phyloP scores from a whole-genome alignment of 2,113 vertebrate genomes.

The Saccopteryx leptura region DNA sequence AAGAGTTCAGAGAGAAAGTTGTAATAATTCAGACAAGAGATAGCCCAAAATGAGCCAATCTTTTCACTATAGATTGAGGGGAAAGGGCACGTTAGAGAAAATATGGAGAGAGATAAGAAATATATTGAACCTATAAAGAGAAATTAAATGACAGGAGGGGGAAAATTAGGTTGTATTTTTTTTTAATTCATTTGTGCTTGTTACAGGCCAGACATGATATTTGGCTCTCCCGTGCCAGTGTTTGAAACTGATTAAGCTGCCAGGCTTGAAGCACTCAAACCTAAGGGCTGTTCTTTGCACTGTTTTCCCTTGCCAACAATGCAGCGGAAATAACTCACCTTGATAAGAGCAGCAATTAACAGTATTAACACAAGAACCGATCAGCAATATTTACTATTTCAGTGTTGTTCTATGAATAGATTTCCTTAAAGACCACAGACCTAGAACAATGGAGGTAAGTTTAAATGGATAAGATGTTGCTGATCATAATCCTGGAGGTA shows the following conservation, averaged over 20 bases:
- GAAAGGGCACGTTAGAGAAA: not conserved
- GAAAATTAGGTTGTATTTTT: not conserved
- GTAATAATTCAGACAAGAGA: not conserved
- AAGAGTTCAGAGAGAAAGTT: conserved; percentile 23
- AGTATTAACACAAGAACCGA: not conserved
- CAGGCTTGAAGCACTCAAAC: not conserved
- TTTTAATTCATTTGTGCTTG: conserved; percentile 33
- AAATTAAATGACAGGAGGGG: not conserved
- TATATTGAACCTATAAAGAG: not conserved
- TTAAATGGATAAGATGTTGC: not conserved
- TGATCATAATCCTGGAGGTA: not conserved
- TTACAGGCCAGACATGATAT: not conserved
- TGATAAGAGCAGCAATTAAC: not conserved
- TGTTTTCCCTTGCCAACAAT: not conserved
- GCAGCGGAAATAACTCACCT: not conserved
- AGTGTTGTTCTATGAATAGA: not conserved
- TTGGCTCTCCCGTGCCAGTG: not conserved
- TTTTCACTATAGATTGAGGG: conserved; percentile 3
- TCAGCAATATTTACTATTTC: not conserved
- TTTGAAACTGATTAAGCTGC: not conserved
- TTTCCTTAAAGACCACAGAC: conserved; percentile 16
- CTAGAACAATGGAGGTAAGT: not conserved
- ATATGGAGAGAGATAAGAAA: not conserved
- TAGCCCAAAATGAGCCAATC: not conserved
- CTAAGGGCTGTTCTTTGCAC: not conserved